Conservation (phyloP, 2,888 invertebrate genomes). For the Synanthedon myopaeformis region DNA sequence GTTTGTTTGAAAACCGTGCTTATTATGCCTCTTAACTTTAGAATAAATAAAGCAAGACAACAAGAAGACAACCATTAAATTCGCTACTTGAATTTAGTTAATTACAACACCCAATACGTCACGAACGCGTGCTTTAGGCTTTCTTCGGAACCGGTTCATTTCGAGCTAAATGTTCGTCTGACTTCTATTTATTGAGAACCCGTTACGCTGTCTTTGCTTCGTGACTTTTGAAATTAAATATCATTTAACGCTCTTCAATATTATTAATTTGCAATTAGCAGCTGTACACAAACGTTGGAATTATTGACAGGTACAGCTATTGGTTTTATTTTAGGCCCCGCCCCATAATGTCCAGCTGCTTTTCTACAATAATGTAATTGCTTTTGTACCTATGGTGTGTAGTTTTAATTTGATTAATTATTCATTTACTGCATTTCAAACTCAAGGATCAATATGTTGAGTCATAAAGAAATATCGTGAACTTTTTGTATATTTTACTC, state of each 20-base stretch:
- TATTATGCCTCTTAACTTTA: not conserved
- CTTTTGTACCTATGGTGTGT: too few relatives aligned
- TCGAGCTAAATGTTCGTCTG: slow-evolving; percentile 13
- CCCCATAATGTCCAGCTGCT: too few relatives aligned
- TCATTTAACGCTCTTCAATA: not conserved
- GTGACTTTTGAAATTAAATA: not conserved
- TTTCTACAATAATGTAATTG: too few relatives aligned
- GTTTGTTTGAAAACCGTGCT: too few relatives aligned
- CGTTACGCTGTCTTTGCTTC: not conserved
- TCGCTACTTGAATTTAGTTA: slow-evolving; percentile 14
- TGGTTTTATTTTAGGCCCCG: too few relatives aligned
- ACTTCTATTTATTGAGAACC: not conserved
- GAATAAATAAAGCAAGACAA: slow-evolving; percentile 5
- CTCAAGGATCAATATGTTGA: too few relatives aligned
- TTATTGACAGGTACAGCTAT: not conserved
- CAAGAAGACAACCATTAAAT: slow-evolving; percentile 15
- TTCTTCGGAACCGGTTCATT: slow-evolving; percentile 21
- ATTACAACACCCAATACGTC: slow-evolving; percentile 13
- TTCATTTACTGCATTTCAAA: too few relatives aligned
- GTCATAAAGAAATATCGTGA: too few relatives aligned
- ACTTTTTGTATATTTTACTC: too few relatives aligned
- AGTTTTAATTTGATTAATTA: too few relatives aligned
- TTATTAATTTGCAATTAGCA: not conserved
- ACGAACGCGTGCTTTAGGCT: slow-evolving; percentile 15
- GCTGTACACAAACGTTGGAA: not conserved